Evolutionary conservation across 2,113 vertebrate species (phyloP), one percentile per base, ranked within the genome.

Genomic region (Cnemophilus loriae): DNA sequence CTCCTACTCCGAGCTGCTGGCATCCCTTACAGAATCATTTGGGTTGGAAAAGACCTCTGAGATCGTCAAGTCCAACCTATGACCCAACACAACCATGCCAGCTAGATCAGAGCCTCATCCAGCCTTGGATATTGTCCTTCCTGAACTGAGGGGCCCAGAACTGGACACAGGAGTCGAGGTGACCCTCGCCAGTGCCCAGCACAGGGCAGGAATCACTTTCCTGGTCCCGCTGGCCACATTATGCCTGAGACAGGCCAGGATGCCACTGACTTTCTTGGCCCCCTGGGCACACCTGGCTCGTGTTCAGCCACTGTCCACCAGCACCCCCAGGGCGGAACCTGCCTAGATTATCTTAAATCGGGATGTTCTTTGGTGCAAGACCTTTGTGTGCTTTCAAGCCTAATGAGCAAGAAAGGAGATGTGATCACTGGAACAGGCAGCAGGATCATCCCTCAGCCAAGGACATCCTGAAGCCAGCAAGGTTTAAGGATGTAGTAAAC

Each of bases 1-100:
- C 0, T 0, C 11, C 42, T n/a, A 1, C 12, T 65, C 22, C 3
- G 0, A 47, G 15, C n/a, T n/a, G 42, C 30, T 56, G 70, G 1
- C 69, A 13, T n/a, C 35, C 16, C 30, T 41, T 13, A 11, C 10
- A 57, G 60, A 2, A 30, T 24, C 30, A 6, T 16, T 30, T 8
- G 50, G 15, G 6, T 16, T 57, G 42, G 60, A n/a, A 84, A 75
- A 85, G 19, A 46, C 35, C 28, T 15, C 69, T 16, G 50, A 28
- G 50, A 27, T 19, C 47, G 14, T 32, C 1, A 0, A 64, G 41
- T n/a, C 19, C 41, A 10, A 4, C 18, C 23, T 16, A 10, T 1
- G 0, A 23, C 6, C 7, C 32, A 10, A 8, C 3, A 6, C 20
- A 37, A n/a, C n/a, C 24, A 4, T 9, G n/a, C n/a, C 59, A 41